These are phyloP conservation scores for Xenopus laevis DNA, from an alignment of 2,113 vertebrate species.

Conservation along the genomic window DNA sequence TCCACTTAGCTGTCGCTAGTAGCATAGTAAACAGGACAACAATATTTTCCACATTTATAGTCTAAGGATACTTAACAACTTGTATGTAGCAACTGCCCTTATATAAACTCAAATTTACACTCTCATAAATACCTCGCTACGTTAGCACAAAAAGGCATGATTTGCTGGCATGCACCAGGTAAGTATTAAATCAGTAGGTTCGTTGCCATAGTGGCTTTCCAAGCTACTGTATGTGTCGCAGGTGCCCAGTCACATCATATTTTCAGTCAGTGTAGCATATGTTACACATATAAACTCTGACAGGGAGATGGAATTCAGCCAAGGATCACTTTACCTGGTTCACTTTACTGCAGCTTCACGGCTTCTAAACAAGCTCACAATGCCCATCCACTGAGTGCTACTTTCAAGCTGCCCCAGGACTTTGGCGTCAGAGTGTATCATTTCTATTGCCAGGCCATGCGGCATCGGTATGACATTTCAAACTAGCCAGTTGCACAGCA, in stretches of 20 bases:
- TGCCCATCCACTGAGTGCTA: slow-evolving; percentile 36
- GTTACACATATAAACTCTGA: slow-evolving; percentile 59
- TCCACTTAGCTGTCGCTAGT: no score
- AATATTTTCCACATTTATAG: no score
- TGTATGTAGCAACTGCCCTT: no score
- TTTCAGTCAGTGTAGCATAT: slow-evolving; percentile 53
- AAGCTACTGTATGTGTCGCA: slow-evolving; percentile 45
- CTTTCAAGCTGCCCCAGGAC: slow-evolving; percentile 67
- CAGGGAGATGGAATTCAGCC: slow-evolving; percentile 63
- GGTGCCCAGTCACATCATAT: slow-evolving; percentile 66
- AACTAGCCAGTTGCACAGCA: slow-evolving; percentile 67
- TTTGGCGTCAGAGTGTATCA: slow-evolving; percentile 73
- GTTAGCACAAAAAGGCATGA: no score
- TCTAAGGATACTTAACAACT: no score
- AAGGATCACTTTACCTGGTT: slow-evolving; percentile 74
- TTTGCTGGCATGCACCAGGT: not conserved
- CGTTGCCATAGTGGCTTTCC: slow-evolving; percentile 19
- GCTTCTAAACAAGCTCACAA: slow-evolving; percentile 67
- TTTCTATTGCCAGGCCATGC: slow-evolving; percentile 66
- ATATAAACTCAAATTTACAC: no score
- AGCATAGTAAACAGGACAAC: no score
- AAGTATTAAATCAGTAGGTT: slow-evolving; percentile 15
- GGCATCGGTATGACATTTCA: slow-evolving; percentile 75
- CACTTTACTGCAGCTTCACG: slow-evolving; percentile 74
- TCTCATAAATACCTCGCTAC: no score